Base-by-base conservation (phyloP, 2,113 vertebrate species). In the Tinamus guttatus region DNA sequence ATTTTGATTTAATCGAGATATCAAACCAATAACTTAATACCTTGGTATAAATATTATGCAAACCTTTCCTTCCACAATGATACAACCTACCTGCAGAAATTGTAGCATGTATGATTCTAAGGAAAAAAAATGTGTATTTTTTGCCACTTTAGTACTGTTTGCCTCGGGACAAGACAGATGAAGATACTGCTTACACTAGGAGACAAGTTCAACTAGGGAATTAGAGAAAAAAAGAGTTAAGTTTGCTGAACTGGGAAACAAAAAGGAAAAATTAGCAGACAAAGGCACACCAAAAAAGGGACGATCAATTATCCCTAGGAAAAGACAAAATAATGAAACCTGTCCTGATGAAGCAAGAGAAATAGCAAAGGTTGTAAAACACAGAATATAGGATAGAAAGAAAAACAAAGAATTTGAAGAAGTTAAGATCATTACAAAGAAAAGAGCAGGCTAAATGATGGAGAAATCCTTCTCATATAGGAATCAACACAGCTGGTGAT, bases 161-260 rank as follows among this genome's bases (percentile, higher is more conserved):
- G 30, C 30, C 30, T 64, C 7, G 25, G 28, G 47, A 76, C 14
- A 85, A 86, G 11, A 24, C 21, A 87, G 45, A 5, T 79, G 51
- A 87, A 89, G n/a, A 41, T 34, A 59, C 0, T 0, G 65, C 58
- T 59, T 79, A 59, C 21, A 30, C 1, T 3, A 40, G 24, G 83
- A 80, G 16, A 82, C n/a, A 80, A 81, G 8, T 52, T 81, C 81
- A 87, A 16, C 43, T 70, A 63, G 54, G 24, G n/a, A 87, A 85
- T 22, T 36, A 41, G 20, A 81, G 59, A 38, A 87, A 89, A 84
- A 17, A 6, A 62, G 5, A 62, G 5, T 21, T 63, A 81, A 47
- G 51, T 75, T 68, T 75, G 11, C 22, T 90, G 51, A 81, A 16
- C 11, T 59, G 27, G 27, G 52, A 68, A 71, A 82, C 9, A 70